phyloP scores from a whole-genome alignment of 2,113 vertebrate genomes.

The Phocoena sinus region DNA sequence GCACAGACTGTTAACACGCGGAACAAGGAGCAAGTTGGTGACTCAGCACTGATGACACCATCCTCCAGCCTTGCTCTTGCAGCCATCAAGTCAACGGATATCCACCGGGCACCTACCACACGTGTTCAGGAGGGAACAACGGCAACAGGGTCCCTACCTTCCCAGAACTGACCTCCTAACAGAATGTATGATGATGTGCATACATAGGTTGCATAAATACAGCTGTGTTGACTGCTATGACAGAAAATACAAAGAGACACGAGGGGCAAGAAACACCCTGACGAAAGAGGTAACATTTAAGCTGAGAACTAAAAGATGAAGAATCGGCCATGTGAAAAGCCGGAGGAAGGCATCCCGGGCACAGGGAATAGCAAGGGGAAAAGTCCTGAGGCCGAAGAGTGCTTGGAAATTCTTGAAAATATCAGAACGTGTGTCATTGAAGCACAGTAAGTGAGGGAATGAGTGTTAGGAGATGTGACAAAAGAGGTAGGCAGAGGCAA shows the following conservation, averaged over 20 bases:
- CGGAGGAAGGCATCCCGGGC: no score
- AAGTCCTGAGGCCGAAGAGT: no score
- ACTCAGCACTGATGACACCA: not conserved
- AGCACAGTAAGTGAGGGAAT: not conserved
- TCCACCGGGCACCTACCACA: no score
- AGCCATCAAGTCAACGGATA: not conserved
- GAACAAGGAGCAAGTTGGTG: not conserved
- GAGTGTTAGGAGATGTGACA: not conserved
- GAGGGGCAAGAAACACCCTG: not conserved
- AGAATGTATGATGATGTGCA: not conserved
- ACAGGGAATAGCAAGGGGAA: no score
- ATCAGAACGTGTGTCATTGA: not conserved
- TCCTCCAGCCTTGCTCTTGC: not conserved
- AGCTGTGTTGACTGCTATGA: not conserved
- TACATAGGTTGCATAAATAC: not conserved
- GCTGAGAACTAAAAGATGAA: no score
- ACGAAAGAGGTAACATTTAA: no score
- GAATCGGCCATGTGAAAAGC: no score
- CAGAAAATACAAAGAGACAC: not conserved
- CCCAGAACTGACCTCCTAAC: not conserved
- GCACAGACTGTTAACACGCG: accelerated
- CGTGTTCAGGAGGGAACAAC: not conserved
- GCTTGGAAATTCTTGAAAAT: not conserved
- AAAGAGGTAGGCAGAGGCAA: not conserved
- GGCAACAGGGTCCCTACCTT: not conserved